Conservation (phyloP, 2,888 invertebrate genomes). For the Clostera curtula region DNA sequence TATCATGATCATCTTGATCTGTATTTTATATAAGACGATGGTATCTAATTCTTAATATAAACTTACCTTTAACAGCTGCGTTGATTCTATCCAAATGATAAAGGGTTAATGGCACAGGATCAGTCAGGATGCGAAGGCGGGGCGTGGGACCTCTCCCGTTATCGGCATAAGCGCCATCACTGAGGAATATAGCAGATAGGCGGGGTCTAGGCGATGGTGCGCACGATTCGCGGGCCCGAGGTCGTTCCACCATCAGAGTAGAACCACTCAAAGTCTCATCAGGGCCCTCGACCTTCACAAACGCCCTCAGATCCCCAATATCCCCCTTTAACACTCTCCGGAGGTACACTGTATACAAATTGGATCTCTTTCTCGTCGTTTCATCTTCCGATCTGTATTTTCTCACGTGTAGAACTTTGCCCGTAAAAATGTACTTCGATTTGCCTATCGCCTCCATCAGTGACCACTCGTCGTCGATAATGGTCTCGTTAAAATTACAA, state of each 20-base stretch:
- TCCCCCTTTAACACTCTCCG: slow-evolving; percentile 66
- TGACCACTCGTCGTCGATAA: slow-evolving; percentile 68
- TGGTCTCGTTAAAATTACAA: slow-evolving; percentile 67
- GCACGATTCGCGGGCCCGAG: slow-evolving; percentile 50
- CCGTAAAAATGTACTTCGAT: slow-evolving; percentile 70
- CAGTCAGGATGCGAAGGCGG: slow-evolving; percentile 52
- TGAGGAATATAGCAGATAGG: slow-evolving; percentile 65
- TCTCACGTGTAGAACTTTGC: slow-evolving; percentile 64
- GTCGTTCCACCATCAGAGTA: slow-evolving; percentile 50
- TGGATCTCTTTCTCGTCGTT: slow-evolving; percentile 43
- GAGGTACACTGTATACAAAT: slow-evolving; percentile 62
- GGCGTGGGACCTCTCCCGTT: slow-evolving; percentile 41
- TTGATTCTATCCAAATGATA: slow-evolving; percentile 71
- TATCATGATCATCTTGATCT: slow-evolving; percentile 4
- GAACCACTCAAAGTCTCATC: slow-evolving; percentile 56
- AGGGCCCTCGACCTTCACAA: slow-evolving; percentile 47
- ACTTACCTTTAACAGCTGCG: slow-evolving; percentile 71
- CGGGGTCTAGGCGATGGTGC: slow-evolving; percentile 60
- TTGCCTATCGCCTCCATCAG: slow-evolving; percentile 67
- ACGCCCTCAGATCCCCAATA: slow-evolving; percentile 46
- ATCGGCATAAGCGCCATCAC: slow-evolving; percentile 44
- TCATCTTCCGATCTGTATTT: slow-evolving; percentile 48
- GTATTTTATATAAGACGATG: neutral
- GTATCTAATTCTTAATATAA: no score
- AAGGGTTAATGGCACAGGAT: slow-evolving; percentile 69